Percentiles rank a stretch among this genome's conserved stretches.
Evolutionary conservation across 2,797 vertebrate species (phyloP).

Genomic region (Danio tinwini): DNA sequence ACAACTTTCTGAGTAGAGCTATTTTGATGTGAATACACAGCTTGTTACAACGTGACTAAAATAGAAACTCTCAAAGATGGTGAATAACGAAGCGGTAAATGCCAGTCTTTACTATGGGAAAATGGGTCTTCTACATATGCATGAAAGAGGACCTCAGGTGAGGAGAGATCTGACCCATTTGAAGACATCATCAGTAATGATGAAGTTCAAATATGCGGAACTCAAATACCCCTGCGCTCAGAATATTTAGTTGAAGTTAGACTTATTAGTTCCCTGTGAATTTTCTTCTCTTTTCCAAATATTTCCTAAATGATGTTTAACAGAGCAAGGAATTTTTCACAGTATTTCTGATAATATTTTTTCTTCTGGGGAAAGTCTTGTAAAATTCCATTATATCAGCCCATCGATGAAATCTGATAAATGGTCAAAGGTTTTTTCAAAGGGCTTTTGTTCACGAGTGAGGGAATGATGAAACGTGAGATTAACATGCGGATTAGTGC

Average conservation of each 20-base stretch:
- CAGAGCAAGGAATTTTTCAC: no score
- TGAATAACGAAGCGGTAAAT: slow-evolving; percentile 43
- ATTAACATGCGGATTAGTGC: no score
- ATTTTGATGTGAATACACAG: neutral
- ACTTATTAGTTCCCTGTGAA: no score
- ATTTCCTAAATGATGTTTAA: no score
- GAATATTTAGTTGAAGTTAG: neutral
- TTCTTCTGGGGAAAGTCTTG: no score
- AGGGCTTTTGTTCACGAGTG: no score
- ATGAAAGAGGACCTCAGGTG: slow-evolving; percentile 53
- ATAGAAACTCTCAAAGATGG: slow-evolving; percentile 44
- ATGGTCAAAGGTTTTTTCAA: no score
- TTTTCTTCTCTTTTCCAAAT: no score
- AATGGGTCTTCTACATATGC: slow-evolving; percentile 54
- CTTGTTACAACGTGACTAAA: slow-evolving; percentile 38
- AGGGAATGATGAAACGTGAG: no score
- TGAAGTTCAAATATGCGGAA: slow-evolving; percentile 36
- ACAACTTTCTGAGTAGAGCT: neutral
- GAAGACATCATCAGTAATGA: slow-evolving; percentile 60
- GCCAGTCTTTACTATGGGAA: slow-evolving; percentile 47
- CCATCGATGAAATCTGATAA: no score
- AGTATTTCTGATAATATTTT: no score
- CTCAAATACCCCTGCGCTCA: neutral
- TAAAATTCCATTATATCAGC: no score
- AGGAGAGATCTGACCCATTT: slow-evolving; percentile 52